These are phyloP conservation scores for Drosophila testacea DNA, from an alignment of 2,888 invertebrate genomes.

Conservation along the genomic window DNA sequence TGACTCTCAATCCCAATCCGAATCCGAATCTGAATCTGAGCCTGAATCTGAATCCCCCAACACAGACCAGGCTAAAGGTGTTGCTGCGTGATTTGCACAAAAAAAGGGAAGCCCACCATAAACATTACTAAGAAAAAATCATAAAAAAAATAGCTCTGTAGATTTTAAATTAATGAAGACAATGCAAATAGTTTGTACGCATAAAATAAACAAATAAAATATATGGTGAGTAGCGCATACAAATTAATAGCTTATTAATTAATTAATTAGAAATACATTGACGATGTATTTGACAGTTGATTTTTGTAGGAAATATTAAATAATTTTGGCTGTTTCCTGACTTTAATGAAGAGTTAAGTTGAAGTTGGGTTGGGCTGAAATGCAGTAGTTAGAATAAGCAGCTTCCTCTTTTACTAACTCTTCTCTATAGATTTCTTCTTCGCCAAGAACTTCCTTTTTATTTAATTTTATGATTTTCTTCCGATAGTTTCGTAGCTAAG, in stretches of 20 bases:
- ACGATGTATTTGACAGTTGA: constrained; percentile 1
- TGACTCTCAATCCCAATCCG: constrained; percentile 18
- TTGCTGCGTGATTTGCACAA: constrained; percentile 49
- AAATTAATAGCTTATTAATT: constrained; percentile 40
- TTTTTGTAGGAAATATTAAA: constrained; percentile 2
- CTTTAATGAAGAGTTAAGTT: not conserved
- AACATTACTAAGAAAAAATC: constrained; percentile 3
- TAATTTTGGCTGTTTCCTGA: constrained; percentile 8
- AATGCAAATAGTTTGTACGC: constrained; percentile 38
- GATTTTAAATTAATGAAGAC: constrained; percentile 37
- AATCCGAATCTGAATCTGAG: constrained; percentile 25
- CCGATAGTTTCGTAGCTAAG: no score
- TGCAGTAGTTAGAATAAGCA: not conserved
- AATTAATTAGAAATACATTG: constrained; percentile 29
- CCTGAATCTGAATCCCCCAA: constrained; percentile 20
- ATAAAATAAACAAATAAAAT: constrained; percentile 39
- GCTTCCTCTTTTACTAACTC: no score
- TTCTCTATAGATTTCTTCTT: no score
- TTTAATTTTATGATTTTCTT: no score
- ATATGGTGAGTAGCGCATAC: constrained; percentile 14
- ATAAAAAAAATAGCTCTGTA: constrained; percentile 29
- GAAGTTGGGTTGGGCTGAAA: not conserved
- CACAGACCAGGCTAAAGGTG: constrained; percentile 9
- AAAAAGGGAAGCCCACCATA: constrained; percentile 25
- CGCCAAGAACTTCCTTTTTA: no score